Evolutionary conservation across 2,888 invertebrate genomes (phyloP).

Genomic region (Boloria selene): DNA sequence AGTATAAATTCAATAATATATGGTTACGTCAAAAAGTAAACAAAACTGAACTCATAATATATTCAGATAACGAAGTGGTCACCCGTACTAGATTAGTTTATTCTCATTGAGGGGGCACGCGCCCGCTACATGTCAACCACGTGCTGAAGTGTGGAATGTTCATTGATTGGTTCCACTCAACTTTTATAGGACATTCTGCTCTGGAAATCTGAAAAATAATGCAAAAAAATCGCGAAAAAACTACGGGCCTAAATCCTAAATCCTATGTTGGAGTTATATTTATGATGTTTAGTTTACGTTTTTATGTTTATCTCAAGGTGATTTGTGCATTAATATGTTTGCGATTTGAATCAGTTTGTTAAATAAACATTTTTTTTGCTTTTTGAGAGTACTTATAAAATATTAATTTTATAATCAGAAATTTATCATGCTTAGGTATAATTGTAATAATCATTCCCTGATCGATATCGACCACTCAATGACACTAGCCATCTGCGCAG

Average conservation of each 20-base stretch:
- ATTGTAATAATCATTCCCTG: no score
- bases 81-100: constrained; percentile 38
- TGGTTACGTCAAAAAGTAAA: constrained; percentile 5
- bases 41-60: constrained; percentile 22
- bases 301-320: no score
- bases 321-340: no score
- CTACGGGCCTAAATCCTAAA: no score
- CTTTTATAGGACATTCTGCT: constrained; percentile 42
- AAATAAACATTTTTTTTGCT: no score
- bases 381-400: no score
- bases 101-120: constrained; percentile 52
- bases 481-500: no score
- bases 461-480: no score
- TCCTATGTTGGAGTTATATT: neutral
- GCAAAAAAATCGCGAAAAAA: neutral
- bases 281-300: no score
- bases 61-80: constrained; percentile 30
- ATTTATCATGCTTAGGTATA: no score
- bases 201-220: constrained; percentile 9
- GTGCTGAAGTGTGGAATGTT: constrained; percentile 43
- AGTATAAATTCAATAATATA: neutral
- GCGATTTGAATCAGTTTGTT: no score
- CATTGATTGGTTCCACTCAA: constrained; percentile 59
- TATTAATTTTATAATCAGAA: no score
- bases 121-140: constrained; percentile 52